Percentiles rank a stretch among this genome's conserved stretches.
These are phyloP conservation scores for Perca fluviatilis DNA, from an alignment of 2,113 vertebrate genomes.

Conservation along the genomic window DNA sequence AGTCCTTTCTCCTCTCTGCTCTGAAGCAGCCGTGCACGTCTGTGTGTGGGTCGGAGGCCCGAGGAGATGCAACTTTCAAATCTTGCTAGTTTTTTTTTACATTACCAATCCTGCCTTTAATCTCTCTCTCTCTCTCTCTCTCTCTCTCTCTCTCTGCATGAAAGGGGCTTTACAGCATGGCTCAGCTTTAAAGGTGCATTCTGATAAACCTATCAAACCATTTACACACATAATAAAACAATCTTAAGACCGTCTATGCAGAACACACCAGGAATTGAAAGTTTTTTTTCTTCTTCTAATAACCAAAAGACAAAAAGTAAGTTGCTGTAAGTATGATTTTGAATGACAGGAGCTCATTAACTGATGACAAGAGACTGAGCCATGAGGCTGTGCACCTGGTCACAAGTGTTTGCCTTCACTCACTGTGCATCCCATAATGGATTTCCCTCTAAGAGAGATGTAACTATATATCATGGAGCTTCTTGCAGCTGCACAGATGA, in stretches of 20 bases:
- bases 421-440: conserved; percentile 17
- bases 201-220: conserved; percentile 27
- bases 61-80: too few relatives aligned
- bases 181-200: not conserved
- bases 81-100: too few relatives aligned
- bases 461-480: conserved; percentile 49
- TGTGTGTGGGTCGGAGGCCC: too few relatives aligned
- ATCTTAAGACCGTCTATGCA: not conserved
- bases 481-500: conserved; percentile 61
- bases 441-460: conserved; percentile 17
- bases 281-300: not conserved
- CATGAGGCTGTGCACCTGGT: conserved; percentile 65
- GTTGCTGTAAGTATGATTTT: not conserved
- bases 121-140: not conserved
- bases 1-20: too few relatives aligned
- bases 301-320: conserved; percentile 4
- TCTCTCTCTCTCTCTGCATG: not conserved
- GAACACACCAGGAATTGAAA: conserved; percentile 2
- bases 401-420: conserved; percentile 24
- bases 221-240: conserved; percentile 11
- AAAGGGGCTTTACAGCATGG: not conserved
- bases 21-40: too few relatives aligned
- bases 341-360: conserved; percentile 69
- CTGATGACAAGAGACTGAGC: conserved; percentile 47
- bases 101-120: not conserved